These are phyloP conservation scores for Pristionchus mayeri DNA, from an alignment of 2,888 invertebrate species.

Conservation along the genomic window DNA sequence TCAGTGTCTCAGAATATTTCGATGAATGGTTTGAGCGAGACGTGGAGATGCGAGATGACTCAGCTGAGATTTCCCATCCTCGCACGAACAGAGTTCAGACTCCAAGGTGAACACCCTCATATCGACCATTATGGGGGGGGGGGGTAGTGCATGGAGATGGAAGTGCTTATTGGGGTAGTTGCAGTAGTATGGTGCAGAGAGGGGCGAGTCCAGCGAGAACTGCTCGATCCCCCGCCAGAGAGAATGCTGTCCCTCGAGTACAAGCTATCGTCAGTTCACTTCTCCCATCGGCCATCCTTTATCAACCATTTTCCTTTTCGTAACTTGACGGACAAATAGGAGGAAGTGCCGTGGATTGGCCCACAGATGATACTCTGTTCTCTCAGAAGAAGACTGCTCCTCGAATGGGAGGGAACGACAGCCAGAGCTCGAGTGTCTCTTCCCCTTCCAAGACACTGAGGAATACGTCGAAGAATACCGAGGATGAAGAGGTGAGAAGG, in stretches of 20 bases:
- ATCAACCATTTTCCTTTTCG: neutral
- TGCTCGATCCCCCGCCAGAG: neutral
- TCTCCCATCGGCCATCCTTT: too few relatives aligned
- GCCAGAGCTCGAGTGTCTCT: conserved; percentile 1
- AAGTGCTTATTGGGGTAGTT: neutral
- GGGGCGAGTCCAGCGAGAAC: neutral
- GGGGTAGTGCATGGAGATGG: neutral
- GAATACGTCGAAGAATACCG: neutral
- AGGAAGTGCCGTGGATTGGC: too few relatives aligned
- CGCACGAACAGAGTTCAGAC: neutral
- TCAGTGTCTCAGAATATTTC: neutral
- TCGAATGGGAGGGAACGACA: conserved; percentile 4
- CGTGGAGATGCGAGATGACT: neutral
- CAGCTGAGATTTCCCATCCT: neutral
- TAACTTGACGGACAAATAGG: too few relatives aligned
- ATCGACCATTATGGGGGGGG: too few relatives aligned
- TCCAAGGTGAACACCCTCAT: too few relatives aligned
- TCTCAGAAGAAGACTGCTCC: neutral
- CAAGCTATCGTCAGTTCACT: too few relatives aligned
- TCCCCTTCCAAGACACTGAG: neutral
- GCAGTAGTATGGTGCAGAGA: conserved; percentile 20
- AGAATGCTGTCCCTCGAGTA: neutral
- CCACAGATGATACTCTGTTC: too few relatives aligned
- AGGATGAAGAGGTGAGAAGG: neutral
- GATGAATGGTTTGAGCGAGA: neutral